These are phyloP conservation scores for Vanessa atalanta DNA, from an alignment of 1,140 invertebrate species.

Conservation along the genomic window DNA sequence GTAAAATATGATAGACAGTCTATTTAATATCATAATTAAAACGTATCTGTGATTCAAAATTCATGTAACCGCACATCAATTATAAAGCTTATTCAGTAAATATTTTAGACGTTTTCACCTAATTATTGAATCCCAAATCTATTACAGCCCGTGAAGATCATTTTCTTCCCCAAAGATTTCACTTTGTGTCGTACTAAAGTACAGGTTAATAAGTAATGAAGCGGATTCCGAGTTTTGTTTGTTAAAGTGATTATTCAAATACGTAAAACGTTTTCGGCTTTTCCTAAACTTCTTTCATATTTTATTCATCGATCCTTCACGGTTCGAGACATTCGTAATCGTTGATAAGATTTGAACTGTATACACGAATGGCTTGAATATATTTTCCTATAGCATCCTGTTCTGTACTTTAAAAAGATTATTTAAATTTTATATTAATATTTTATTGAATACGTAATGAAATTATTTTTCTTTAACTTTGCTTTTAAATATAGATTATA, in stretches of 20 bases:
- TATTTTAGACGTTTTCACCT: not conserved
- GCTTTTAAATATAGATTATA: not conserved
- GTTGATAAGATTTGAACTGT: slow-evolving; percentile 60
- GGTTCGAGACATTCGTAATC: slow-evolving; percentile 71
- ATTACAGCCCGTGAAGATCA: slow-evolving; percentile 4
- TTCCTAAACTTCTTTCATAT: slow-evolving; percentile 78
- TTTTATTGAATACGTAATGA: slow-evolving; percentile 14
- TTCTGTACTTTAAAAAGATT: slow-evolving; percentile 19
- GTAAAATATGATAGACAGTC: too few relatives aligned
- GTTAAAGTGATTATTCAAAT: slow-evolving; percentile 81
- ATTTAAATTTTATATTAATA: slow-evolving; percentile 26
- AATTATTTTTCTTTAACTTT: slow-evolving; percentile 18
- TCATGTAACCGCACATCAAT: too few relatives aligned
- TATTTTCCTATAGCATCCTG: slow-evolving; percentile 13
- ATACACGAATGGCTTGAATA: slow-evolving; percentile 23
- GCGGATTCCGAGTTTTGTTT: slow-evolving; percentile 77
- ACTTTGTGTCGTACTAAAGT: slow-evolving; percentile 53
- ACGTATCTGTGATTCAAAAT: too few relatives aligned
- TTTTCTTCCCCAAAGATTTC: slow-evolving; percentile 31
- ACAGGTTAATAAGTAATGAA: slow-evolving; percentile 80
- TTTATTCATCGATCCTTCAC: slow-evolving; percentile 79
- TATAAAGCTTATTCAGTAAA: not conserved
- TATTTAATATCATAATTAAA: too few relatives aligned
- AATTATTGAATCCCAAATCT: slow-evolving; percentile 8
- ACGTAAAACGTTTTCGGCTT: slow-evolving; percentile 78